Evolutionary conservation across 2,113 vertebrate species (phyloP).

Genomic region (Colistium nudipinnis): DNA sequence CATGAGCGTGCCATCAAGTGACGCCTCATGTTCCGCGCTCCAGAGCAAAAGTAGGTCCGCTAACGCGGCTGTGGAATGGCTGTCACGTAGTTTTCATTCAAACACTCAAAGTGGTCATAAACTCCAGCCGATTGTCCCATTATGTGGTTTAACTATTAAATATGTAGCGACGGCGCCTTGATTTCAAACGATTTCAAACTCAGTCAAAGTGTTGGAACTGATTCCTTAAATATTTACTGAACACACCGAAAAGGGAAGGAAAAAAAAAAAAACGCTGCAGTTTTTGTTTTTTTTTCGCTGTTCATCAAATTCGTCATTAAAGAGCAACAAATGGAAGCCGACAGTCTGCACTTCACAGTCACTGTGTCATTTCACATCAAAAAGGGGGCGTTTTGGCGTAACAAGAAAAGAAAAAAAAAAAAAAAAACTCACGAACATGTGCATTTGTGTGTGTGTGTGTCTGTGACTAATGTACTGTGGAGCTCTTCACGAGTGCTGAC

Average conservation of each 20-base stretch:
- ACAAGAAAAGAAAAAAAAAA: too few species aligned
- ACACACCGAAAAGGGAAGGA: too few species aligned
- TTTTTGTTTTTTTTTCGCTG: conserved; percentile 20
- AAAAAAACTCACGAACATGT: conserved; percentile 46
- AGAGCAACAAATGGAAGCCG: conserved; percentile 26
- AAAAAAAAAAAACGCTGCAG: too few species aligned
- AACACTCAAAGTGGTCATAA: too few species aligned
- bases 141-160: too few species aligned
- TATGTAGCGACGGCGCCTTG: background rate
- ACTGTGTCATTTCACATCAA: conserved; percentile 70
- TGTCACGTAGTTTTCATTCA: background rate
- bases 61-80: background rate
- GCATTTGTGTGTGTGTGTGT: conserved; percentile 46
- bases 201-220: background rate
- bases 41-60: too few species aligned
- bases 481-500: conserved; percentile 75
- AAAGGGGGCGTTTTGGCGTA: conserved; percentile 32
- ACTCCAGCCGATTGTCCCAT: too few species aligned
- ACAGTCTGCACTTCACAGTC: conserved; percentile 60
- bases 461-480: conserved; percentile 77
- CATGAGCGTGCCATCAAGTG: too few species aligned
- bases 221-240: too few species aligned
- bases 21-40: too few species aligned
- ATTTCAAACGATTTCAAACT: background rate
- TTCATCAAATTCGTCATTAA: conserved; percentile 47